A percentile compares a stretch with the other conserved stretches of the same genome.
phyloP scores from a whole-genome alignment of 1,140 invertebrate species.

The Semibalanus balanoides region DNA sequence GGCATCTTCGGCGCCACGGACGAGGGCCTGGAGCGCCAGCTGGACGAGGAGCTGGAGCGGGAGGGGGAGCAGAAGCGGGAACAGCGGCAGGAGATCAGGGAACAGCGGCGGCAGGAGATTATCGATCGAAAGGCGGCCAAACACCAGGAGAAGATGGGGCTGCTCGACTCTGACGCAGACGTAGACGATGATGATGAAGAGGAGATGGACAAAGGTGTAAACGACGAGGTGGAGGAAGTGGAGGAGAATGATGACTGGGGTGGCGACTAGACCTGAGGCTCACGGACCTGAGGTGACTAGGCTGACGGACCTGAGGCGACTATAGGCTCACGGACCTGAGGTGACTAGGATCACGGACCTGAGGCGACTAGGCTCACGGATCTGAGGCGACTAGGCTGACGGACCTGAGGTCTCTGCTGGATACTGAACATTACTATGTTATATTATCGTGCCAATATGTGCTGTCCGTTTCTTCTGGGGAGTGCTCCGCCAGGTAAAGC shows the following conservation, averaged over 20 bases:
- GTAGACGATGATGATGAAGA: not conserved
- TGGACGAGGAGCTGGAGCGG: not conserved
- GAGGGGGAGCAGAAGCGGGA: not conserved
- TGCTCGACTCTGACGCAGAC: no score
- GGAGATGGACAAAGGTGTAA: not conserved
- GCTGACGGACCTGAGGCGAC: no score
- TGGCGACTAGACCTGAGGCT: not conserved
- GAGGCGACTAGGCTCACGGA: no score
- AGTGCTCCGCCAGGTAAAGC: no score
- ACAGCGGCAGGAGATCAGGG: not conserved
- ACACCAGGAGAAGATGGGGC: not conserved
- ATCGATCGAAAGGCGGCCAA: not conserved
- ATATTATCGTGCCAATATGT: no score
- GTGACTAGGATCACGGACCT: no score
- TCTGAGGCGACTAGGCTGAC: no score
- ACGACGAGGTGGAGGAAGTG: not conserved
- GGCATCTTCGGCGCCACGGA: not conserved
- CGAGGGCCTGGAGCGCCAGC: not conserved
- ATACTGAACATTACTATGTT: no score
- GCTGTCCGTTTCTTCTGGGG: no score
- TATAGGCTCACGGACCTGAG: no score
- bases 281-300: no score
- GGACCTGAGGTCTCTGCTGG: no score
- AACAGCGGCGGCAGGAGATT: not conserved
- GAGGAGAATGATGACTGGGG: not conserved